These are phyloP conservation scores for Perodicticus potto DNA, from an alignment of 2,797 vertebrate genomes.

Conservation along the genomic window DNA sequence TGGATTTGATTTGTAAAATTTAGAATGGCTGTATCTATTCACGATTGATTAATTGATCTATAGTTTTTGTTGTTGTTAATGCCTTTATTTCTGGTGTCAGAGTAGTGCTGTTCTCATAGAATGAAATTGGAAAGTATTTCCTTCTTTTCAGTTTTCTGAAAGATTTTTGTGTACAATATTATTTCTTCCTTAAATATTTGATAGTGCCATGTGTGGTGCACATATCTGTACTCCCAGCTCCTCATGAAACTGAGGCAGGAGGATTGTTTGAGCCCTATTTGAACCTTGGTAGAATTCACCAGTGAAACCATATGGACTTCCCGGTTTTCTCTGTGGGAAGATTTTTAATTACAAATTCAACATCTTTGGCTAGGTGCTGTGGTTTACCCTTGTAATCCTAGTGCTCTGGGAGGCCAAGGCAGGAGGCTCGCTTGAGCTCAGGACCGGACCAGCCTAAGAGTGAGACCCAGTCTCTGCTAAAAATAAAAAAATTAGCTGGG, in stretches of 20 bases:
- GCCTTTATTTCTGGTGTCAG: background rate
- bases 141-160: background rate
- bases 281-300: background rate
- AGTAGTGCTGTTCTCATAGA: background rate
- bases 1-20: conserved; percentile 29
- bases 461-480: too few relatives aligned
- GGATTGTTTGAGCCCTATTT: background rate
- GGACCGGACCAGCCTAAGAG: too few relatives aligned
- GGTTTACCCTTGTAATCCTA: too few relatives aligned
- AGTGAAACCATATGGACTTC: background rate
- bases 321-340: background rate
- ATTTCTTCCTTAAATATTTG: background rate
- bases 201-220: background rate
- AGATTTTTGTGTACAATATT: background rate
- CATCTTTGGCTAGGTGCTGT: background rate
- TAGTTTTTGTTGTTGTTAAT: conserved; percentile 2
- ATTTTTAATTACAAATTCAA: background rate
- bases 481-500: too few relatives aligned
- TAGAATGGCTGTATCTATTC: background rate
- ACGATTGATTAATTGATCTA: background rate
- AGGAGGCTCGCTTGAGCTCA: too few relatives aligned
- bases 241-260: background rate
- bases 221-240: background rate
- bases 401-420: too few relatives aligned
- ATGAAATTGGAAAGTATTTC: background rate